Percentiles rank a stretch among this genome's conserved stretches.
Evolutionary conservation across 2,888 invertebrate species (phyloP).

Genomic region (Melanargia galathea): DNA sequence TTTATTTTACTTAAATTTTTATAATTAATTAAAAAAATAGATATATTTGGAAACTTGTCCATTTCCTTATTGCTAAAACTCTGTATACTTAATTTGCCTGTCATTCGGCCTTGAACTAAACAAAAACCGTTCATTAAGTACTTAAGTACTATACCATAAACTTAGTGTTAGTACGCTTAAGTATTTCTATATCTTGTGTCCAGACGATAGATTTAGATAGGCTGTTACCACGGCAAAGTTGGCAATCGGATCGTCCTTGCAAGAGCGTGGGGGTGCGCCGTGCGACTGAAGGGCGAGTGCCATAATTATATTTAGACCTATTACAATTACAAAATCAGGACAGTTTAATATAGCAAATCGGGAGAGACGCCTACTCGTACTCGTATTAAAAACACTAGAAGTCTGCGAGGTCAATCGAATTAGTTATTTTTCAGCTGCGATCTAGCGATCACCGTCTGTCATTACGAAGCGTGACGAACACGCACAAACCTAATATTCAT

Average conservation of each 20-base stretch:
- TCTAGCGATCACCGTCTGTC: background rate
- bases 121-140: conserved; percentile 7
- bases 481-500: too few species aligned
- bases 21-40: too few species aligned
- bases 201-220: conserved; percentile 5
- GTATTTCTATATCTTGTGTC: background rate
- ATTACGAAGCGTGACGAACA: conserved; percentile 3
- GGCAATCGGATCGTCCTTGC: conserved; percentile 6
- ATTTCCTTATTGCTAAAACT: background rate
- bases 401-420: background rate
- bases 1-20: too few species aligned
- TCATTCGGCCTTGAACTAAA: background rate
- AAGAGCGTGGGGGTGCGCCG: background rate
- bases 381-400: too few species aligned
- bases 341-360: too few species aligned
- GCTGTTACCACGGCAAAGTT: background rate
- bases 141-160: too few species aligned
- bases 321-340: background rate
- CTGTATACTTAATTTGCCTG: background rate
- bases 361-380: too few species aligned
- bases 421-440: conserved; percentile 2
- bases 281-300: background rate
- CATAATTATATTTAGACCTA: background rate
- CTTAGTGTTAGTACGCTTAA: too few species aligned
- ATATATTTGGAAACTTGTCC: too few species aligned